phyloP scores from a whole-genome alignment of 2,888 invertebrate genomes.

The Conomelus anceps region DNA sequence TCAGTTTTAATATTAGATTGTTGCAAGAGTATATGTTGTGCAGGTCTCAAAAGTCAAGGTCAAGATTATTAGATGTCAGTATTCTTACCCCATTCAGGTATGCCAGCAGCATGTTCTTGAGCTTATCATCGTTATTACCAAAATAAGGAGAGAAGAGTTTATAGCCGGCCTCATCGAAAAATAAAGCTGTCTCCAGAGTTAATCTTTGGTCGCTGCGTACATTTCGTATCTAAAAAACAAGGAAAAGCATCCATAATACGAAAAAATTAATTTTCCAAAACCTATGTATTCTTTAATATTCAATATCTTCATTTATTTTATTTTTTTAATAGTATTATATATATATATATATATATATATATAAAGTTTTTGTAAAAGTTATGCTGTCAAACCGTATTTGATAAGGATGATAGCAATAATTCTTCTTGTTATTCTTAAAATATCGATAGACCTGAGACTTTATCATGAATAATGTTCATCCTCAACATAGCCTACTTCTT shows the following conservation, averaged over 20 bases:
- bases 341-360: too few relatives aligned
- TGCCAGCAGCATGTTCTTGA: conserved; percentile 68
- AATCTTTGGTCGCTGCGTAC: conserved; percentile 39
- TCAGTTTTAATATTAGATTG: too few relatives aligned
- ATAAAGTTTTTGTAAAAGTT: too few relatives aligned
- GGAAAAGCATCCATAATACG: background rate
- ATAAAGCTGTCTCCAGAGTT: conserved; percentile 64
- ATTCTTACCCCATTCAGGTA: conserved; percentile 64
- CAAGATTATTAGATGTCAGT: background rate
- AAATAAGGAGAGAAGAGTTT: conserved; percentile 62
- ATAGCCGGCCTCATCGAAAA: conserved; percentile 68
- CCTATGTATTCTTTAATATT: background rate
- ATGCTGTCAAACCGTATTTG: too few relatives aligned
- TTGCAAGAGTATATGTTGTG: too few relatives aligned
- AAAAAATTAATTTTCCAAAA: background rate
- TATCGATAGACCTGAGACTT: too few relatives aligned
- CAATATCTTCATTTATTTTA: conserved; percentile 26
- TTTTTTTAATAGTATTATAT: too few relatives aligned
- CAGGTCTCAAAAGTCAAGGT: too few relatives aligned
- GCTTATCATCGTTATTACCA: conserved; percentile 55
- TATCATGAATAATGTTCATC: too few relatives aligned
- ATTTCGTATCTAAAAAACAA: conserved; percentile 16
- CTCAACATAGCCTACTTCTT: too few relatives aligned
- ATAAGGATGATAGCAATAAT: too few relatives aligned
- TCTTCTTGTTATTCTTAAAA: too few relatives aligned